Evolutionary conservation across 2,113 vertebrate genomes (phyloP), one percentile per base, ranked within the genome.

Genomic region (Chitala chitala): DNA sequence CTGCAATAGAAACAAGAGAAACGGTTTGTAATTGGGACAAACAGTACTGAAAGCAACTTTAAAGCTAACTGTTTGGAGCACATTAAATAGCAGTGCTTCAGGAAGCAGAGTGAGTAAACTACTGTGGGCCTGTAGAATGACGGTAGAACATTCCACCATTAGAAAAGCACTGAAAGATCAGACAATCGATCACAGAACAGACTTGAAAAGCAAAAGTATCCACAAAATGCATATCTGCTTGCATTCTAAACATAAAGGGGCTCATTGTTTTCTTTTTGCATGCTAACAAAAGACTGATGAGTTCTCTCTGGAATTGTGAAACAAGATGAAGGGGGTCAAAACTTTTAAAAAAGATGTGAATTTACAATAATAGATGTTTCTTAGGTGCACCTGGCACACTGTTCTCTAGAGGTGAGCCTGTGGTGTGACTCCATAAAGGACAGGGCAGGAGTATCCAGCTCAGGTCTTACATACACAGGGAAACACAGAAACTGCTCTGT

Each of bases 1-100:
- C 59, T 73, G 72, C 72, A 80, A 78, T 3, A 29, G 10, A 29
- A 46, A 38, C 20, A 51, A 46, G 3, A 68, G 22, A 46, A 84
- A 82, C 75, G 74, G 81, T 83, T 75, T 84, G 79, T 80, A 80
- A 87, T 85, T 82, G 80, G 80, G 80, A 85, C 84, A 82, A 83
- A 84, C 76, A 77, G 77, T 75, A 75, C 66, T 76, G 77, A 83
- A 80, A 83, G 84, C 83, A 82, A 68, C 75, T 78, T 78, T 51
- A 64, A 81, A 81, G 82, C 58, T 1, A 56, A 48, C 3, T 78
- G 86, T 80, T 83, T 83, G 70, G 12, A 51, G 2, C 48, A 8
- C 48, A 51, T 20, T 20, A 5, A 48, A n/a, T n/a, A n/a, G n/a
- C n/a, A n/a, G n/a, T n/a, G n/a, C n/a, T n/a, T n/a, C n/a, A n/a